phyloP scores from a whole-genome alignment of 1,140 invertebrate species.

The Bombus superbus region DNA sequence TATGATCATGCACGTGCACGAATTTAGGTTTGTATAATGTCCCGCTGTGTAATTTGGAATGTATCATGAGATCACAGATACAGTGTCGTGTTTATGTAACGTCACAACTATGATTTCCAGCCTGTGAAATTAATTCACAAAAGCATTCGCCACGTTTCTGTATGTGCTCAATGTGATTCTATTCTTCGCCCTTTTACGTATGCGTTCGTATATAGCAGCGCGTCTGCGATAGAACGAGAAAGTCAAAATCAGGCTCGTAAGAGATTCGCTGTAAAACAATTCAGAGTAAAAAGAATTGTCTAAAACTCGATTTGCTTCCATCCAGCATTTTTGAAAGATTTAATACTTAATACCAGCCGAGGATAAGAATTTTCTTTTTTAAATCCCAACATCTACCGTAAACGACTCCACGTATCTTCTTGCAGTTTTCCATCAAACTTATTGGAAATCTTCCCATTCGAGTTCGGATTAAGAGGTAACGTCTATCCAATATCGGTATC shows the following conservation, averaged over 20 bases:
- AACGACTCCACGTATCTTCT: neutral
- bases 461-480: neutral
- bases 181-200: neutral
- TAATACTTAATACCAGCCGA: no score
- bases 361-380: no score
- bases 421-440: neutral
- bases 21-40: slow-evolving; percentile 28
- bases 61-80: slow-evolving; percentile 12
- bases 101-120: neutral
- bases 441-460: neutral
- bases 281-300: no score
- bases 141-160: neutral
- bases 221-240: neutral
- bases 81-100: neutral
- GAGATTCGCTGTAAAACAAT: neutral
- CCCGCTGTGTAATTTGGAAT: neutral
- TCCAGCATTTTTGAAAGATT: neutral
- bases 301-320: neutral
- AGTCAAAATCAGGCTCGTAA: neutral
- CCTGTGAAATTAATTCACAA: slow-evolving; percentile 1
- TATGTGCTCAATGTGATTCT: neutral
- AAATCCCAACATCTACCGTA: neutral
- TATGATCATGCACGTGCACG: slow-evolving; percentile 21
- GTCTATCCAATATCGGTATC: no score
- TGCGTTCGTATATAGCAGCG: neutral